phyloP scores from a whole-genome alignment of 2,888 invertebrate genomes.

The Thalpophila matura region DNA sequence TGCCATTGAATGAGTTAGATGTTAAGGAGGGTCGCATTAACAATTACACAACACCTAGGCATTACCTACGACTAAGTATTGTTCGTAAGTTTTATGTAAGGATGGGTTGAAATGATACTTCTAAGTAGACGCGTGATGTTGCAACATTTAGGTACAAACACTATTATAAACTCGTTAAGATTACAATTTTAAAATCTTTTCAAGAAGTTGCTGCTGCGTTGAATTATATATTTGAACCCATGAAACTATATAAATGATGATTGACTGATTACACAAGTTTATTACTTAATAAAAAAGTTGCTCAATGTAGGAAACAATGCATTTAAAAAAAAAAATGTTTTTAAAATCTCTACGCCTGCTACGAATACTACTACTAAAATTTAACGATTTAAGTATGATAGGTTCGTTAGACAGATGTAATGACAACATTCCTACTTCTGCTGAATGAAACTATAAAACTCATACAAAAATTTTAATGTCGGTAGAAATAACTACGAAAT shows the following conservation, averaged over 20 bases:
- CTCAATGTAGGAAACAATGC: too few species aligned
- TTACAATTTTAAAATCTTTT: slow-evolving; percentile 37
- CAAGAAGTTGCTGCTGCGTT: slow-evolving; percentile 22
- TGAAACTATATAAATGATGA: too few species aligned
- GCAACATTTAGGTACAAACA: slow-evolving; percentile 70
- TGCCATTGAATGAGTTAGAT: slow-evolving; percentile 74
- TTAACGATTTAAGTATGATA: too few species aligned
- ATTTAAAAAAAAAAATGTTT: too few species aligned
- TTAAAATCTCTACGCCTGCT: too few species aligned
- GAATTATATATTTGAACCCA: slow-evolving; percentile 1
- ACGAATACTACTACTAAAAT: too few species aligned
- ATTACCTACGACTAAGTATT: slow-evolving; percentile 68
- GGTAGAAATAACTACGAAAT: too few species aligned
- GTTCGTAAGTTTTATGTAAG: slow-evolving; percentile 69
- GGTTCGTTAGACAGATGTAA: too few species aligned
- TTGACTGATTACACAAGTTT: neutral
- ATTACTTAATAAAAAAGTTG: too few species aligned
- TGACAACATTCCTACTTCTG: too few species aligned
- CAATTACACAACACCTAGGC: slow-evolving; percentile 80
- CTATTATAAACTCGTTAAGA: slow-evolving; percentile 53
- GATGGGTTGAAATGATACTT: slow-evolving; percentile 66
- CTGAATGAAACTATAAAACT: too few species aligned
- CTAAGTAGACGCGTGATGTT: slow-evolving; percentile 70
- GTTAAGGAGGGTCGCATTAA: slow-evolving; percentile 76
- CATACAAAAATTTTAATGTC: too few species aligned